Conservation (phyloP, 2,797 vertebrate species). For the Xerus rutilus region DNA sequence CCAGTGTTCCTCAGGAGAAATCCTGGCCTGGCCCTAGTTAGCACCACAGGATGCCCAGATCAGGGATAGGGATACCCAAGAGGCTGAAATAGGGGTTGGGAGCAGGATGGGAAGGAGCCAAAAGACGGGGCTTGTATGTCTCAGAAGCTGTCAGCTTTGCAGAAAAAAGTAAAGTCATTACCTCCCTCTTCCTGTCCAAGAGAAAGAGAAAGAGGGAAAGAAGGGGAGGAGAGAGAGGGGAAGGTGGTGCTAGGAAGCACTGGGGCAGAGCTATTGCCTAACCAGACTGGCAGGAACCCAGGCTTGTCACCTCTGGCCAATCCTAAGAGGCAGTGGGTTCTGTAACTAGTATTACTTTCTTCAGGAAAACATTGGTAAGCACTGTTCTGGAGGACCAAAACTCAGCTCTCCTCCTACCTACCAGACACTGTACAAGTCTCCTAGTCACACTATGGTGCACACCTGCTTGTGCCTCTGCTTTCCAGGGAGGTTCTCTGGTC, state of each 20-base stretch:
- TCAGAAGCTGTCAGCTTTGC: constrained; percentile 16
- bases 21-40: neutral
- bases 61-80: neutral
- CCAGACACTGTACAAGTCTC: neutral
- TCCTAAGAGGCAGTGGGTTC: neutral
- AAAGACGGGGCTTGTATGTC: neutral
- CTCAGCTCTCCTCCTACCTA: neutral
- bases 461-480: neutral
- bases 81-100: neutral
- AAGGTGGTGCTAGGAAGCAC: neutral
- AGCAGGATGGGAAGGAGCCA: neutral
- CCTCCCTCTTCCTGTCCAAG: constrained; percentile 49
- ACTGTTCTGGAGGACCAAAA: neutral
- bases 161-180: neutral
- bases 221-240: neutral
- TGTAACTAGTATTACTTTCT: neutral
- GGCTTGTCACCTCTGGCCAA: neutral
- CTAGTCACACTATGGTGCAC: neutral
- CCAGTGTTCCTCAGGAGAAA: neutral
- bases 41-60: neutral
- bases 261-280: neutral
- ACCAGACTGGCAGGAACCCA: neutral
- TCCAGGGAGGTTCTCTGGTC: neutral
- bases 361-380: neutral
- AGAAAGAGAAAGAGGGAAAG: neutral